Conservation (phyloP, 2,797 vertebrate genomes). For the Fistularia tabacaria region DNA sequence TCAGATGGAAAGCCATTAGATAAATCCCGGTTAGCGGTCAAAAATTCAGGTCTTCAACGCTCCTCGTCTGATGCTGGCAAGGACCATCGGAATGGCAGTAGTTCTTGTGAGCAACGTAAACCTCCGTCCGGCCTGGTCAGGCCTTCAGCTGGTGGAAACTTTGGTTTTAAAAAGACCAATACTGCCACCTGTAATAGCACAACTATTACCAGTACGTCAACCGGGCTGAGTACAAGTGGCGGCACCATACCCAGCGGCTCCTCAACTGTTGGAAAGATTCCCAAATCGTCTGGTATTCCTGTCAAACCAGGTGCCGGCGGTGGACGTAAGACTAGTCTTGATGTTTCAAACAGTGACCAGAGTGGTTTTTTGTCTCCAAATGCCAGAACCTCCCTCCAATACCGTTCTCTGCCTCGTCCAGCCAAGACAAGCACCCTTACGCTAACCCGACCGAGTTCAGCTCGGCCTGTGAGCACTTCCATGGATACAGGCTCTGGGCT, state of each 20-base stretch:
- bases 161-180: constrained; percentile 89
- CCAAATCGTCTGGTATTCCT: constrained; percentile 90
- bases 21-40: constrained; percentile 86
- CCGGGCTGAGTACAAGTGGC: constrained; percentile 71
- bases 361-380: constrained; percentile 87
- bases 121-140: constrained; percentile 88
- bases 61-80: constrained; percentile 92
- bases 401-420: constrained; percentile 93
- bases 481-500: constrained; percentile 82
- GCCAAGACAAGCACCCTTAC: constrained; percentile 93
- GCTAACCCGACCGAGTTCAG: constrained; percentile 77
- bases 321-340: constrained; percentile 89
- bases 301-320: constrained; percentile 80
- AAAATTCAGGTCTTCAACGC: constrained; percentile 84
- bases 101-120: constrained; percentile 81
- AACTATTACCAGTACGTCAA: constrained; percentile 51
- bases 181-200: constrained; percentile 77
- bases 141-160: constrained; percentile 83
- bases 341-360: constrained; percentile 82
- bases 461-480: constrained; percentile 85
- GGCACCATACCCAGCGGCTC: constrained; percentile 64
- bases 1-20: constrained; percentile 73
- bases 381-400: constrained; percentile 92
- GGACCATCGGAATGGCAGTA: constrained; percentile 69
- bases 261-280: constrained; percentile 78